Conservation (phyloP, 23 tunicate species). For the Oikopleura vanhoeffeni region DNA sequence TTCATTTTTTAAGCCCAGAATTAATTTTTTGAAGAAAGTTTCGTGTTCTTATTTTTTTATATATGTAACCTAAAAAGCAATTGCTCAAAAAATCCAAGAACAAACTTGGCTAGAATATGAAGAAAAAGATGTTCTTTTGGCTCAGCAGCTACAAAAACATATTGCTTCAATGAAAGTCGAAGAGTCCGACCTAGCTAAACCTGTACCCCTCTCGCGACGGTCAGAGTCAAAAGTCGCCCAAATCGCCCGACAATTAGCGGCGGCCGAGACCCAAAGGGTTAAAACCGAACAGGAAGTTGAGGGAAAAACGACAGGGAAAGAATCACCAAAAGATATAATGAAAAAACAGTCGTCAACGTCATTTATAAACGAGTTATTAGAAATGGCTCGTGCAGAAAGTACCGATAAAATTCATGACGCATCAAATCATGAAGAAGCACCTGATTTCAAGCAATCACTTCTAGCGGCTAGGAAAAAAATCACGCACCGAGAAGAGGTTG, state of each 20-base stretch:
- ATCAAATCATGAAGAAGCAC: background rate
- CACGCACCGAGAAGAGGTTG: conserved; percentile 4
- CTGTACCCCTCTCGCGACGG: conserved; percentile 11
- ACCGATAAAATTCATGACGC: background rate
- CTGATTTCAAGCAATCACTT: conserved; percentile 11
- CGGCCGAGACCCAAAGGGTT: background rate
- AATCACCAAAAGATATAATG: background rate
- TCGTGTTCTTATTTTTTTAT: too few species aligned
- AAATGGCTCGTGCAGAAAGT: conserved; percentile 13
- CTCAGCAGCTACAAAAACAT: too few species aligned
- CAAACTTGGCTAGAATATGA: background rate
- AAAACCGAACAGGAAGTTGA: background rate
- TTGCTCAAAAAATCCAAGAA: conserved; percentile 2
- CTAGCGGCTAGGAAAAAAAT: conserved; percentile 2
- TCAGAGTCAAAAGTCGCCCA: conserved; percentile 15
- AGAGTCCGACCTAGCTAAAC: background rate
- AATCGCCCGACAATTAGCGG: conserved; percentile 4
- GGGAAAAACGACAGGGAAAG: background rate
- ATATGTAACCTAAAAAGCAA: too few species aligned
- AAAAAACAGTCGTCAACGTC: background rate
- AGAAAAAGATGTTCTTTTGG: too few species aligned
- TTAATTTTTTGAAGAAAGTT: too few species aligned
- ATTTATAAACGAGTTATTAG: background rate
- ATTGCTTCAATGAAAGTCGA: too few species aligned
- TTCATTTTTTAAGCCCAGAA: too few species aligned